Base-by-base conservation (phyloP, 2,888 invertebrate genomes). In the Trissolcus brochymenae region DNA sequence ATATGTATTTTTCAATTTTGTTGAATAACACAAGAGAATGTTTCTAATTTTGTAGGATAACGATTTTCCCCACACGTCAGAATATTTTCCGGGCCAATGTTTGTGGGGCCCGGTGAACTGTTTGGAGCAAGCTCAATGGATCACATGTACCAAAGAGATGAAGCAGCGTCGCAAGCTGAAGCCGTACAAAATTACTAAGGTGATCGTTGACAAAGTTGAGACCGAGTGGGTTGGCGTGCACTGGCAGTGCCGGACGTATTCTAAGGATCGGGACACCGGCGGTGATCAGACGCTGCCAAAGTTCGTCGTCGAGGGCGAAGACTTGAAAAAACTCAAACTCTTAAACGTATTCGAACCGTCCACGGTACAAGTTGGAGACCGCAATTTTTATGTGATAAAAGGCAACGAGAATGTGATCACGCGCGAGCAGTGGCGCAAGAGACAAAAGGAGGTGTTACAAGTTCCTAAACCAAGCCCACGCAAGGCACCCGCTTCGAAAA, bases 361-460 rank as follows among this genome's bases (percentile, higher is more conserved):
- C 87, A 95, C 95, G 81, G 91, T 96, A 81, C 97, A 98, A 91
- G 94, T 98, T 53, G 95, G 96, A 66, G 97, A 98, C 90, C 92
- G 96, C 78, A 95, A 94, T 89, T 94, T 95, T 89, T 93, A 98
- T 86, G 93, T 93, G 70, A 92, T 96, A 81, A 93, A 93, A 73
- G 92, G 94, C 9, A 92, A 92, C 81, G 97, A 98, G 90, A 91
- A 92, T 41, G 92, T 95, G 75, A 88, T 95, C 67, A 94, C 93
- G 80, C 94, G 94, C 85, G 93, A 94, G 79, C 94, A 94, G 80
- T 97, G 97, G 97, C 92, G 90, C 43, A 89, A 87, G 57, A 87
- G 85, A 43, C 89, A 89, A 61, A 86, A 86, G 79, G 86, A 88
- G 80, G 65, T 85, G 70, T 84, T 88, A 83, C 88, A 87, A 84